Evolutionary conservation across 2,888 invertebrate genomes (phyloP).

Genomic region (Watsonalla binaria): DNA sequence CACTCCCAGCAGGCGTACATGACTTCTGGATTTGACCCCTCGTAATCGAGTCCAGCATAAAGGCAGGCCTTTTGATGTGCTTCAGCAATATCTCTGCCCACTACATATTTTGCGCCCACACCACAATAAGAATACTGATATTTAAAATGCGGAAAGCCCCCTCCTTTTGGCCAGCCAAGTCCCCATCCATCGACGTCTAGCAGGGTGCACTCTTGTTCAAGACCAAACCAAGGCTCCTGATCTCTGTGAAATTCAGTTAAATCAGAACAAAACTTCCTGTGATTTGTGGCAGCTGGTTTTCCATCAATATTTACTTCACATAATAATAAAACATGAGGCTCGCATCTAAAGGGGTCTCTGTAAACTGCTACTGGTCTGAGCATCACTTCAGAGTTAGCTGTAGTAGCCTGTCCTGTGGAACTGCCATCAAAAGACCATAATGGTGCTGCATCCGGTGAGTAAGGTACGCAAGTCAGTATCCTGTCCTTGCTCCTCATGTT

Average conservation of each 20-base stretch:
- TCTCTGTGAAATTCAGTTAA: conserved; percentile 83
- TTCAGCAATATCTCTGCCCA: conserved; percentile 95
- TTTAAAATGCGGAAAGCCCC: conserved; percentile 91
- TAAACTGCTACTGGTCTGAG: conserved; percentile 92
- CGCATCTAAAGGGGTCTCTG: conserved; percentile 93
- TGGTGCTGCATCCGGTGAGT: conserved; percentile 77
- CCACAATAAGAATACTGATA: conserved; percentile 95
- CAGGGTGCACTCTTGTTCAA: conserved; percentile 95
- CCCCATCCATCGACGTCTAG: conserved; percentile 93
- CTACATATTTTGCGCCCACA: conserved; percentile 94
- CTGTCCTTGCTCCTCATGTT: conserved; percentile 83
- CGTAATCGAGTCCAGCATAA: conserved; percentile 94
- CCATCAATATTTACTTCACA: conserved; percentile 89
- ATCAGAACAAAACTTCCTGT: conserved; percentile 83
- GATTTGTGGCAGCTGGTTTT: conserved; percentile 85
- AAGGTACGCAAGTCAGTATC: conserved; percentile 82
- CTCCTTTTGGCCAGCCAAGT: conserved; percentile 95
- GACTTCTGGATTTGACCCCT: conserved; percentile 98
- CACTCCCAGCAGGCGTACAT: conserved; percentile 96
- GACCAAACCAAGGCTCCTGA: conserved; percentile 92
- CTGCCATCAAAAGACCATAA: conserved; percentile 96
- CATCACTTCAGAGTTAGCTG: conserved; percentile 93
- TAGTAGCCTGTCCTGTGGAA: conserved; percentile 90
- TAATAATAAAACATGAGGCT: conserved; percentile 91
- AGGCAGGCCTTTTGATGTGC: conserved; percentile 90